Conservation (phyloP, 2,888 invertebrate species). For the Phaedon cochleariae region DNA sequence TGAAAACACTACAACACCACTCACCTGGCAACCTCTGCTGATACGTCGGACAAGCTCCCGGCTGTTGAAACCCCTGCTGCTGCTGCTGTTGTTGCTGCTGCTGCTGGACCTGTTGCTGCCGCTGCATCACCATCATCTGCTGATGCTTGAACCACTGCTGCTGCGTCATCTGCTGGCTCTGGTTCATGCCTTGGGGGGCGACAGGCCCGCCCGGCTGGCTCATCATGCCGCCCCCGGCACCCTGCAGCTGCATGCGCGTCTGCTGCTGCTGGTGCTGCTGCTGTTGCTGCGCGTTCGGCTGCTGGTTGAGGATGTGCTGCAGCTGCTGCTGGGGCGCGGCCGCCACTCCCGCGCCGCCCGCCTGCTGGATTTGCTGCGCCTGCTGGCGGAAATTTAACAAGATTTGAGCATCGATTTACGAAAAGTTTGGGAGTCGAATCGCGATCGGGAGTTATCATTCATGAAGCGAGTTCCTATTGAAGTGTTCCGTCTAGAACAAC, state of each 20-base stretch:
- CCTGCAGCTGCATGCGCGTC: conserved; percentile 64
- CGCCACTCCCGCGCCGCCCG: conserved; percentile 54
- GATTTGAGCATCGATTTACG: too few species aligned
- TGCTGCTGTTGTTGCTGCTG: conserved; percentile 68
- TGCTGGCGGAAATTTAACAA: conserved; percentile 36
- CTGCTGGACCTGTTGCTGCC: conserved; percentile 65
- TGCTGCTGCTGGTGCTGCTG: conserved; percentile 57
- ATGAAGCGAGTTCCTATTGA: too few species aligned
- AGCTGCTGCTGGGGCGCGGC: conserved; percentile 65
- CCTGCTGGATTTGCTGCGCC: conserved; percentile 54
- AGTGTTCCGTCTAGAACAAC: too few species aligned
- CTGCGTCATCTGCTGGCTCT: conserved; percentile 52
- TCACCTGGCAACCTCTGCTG: conserved; percentile 63
- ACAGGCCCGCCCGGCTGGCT: conserved; percentile 45
- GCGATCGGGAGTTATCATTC: too few species aligned
- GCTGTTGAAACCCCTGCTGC: conserved; percentile 67
- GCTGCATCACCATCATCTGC: conserved; percentile 59
- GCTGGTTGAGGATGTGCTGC: conserved; percentile 62
- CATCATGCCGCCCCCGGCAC: conserved; percentile 58
- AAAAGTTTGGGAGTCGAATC: too few species aligned
- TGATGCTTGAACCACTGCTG: conserved; percentile 65
- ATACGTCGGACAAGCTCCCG: conserved; percentile 67
- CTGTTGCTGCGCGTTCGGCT: conserved; percentile 63
- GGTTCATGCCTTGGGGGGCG: conserved; percentile 50
- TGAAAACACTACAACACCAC: neutral